A percentile compares a stretch with the other conserved stretches of the same genome.
Evolutionary conservation across 1,140 invertebrate genomes (phyloP).

Genomic region (Zaprionus capensis): DNA sequence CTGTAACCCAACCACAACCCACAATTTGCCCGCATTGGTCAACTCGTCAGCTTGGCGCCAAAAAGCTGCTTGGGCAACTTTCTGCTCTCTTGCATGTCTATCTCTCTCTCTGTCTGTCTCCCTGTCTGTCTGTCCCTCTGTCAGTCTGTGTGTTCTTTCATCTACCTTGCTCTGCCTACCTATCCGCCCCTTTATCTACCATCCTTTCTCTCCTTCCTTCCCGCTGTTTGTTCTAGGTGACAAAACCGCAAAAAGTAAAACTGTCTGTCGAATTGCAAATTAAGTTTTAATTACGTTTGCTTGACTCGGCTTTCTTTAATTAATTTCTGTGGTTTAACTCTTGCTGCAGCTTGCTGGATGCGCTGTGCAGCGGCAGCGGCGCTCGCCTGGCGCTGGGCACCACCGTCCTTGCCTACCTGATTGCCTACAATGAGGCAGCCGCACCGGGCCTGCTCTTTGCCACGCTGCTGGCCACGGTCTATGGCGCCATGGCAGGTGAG

Average conservation of each 20-base stretch:
- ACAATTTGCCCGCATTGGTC: neutral
- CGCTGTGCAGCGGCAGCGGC: slow-evolving; percentile 74
- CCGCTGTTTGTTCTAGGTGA: slow-evolving; percentile 30
- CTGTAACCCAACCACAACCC: neutral
- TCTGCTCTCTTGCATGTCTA: neutral
- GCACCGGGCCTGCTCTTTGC: slow-evolving; percentile 67
- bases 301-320: slow-evolving; percentile 30
- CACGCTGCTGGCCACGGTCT: slow-evolving; percentile 67
- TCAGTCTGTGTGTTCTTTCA: neutral
- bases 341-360: slow-evolving; percentile 66
- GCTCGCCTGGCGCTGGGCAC: slow-evolving; percentile 77
- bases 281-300: slow-evolving; percentile 28
- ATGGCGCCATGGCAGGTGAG: slow-evolving; percentile 74
- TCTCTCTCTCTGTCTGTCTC: neutral
- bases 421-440: slow-evolving; percentile 80
- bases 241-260: slow-evolving; percentile 29
- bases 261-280: slow-evolving; percentile 9
- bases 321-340: slow-evolving; percentile 29
- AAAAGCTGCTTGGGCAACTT: slow-evolving; percentile 3
- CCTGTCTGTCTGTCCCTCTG: neutral
- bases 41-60: slow-evolving; percentile 49
- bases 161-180: neutral
- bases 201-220: neutral
- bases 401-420: slow-evolving; percentile 70
- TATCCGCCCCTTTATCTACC: slow-evolving; percentile 6